Evolutionary conservation across 1,140 invertebrate species (phyloP), one percentile per base, ranked within the genome.

Genomic region (Danaus plexippus): DNA sequence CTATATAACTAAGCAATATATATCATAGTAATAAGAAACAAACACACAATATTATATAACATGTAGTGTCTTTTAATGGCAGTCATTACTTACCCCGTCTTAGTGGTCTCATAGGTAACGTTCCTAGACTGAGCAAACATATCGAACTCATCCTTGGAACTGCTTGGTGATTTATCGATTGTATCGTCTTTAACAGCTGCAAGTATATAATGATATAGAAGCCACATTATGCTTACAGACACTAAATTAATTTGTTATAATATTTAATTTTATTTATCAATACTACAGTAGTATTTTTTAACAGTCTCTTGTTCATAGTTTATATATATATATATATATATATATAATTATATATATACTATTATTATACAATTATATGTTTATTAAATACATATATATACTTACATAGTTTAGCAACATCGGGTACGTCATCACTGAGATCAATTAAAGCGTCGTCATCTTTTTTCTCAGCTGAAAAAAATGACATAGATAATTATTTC

Each of bases 71-170:
- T 32, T 32, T 32, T 32, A 32, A 32, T 3, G 22, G 7, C 7
- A 32, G 2, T 32, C 22, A 47, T 50, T 46, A 65, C 47, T 61
- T 49, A 93, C 92, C 90, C 91, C 46, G 86, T 89, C 87, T 93
- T 94, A 15, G 90, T 85, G 43, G 85, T 89, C 81, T 94, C 93
- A 66, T 93, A 94, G 13, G 90, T 91, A 41, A 91, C 89, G 57
- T 92, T 95, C 59, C 96, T 88, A 0, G 95, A 95, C 73, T 96
- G 95, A 44, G 95, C 96, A 89, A 97, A 96, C 92, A 95, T 95
- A 75, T 96, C 95, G 87, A 97, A 97, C 69, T 97, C 95, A 67
- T 92, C 91, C 63, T 83, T 84, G 7, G 78, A 77, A 47, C 71
- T 67, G 68, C 69, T 69, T 11, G 77, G 73, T 0, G 82, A 81